Conservation (phyloP, 2,797 vertebrate genomes). For the Enteromius unitaeniatus region DNA sequence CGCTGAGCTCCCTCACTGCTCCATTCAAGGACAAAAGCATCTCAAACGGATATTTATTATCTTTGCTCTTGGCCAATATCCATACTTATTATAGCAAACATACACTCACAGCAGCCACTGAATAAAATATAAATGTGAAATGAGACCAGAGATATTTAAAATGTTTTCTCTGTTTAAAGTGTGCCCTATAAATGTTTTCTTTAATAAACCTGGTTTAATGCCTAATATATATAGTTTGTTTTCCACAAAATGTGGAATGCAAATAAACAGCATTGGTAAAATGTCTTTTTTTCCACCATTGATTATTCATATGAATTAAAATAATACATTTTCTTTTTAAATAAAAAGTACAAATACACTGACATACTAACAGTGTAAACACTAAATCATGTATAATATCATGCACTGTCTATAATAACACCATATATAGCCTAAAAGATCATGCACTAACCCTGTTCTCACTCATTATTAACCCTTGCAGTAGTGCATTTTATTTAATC, state of each 20-base stretch:
- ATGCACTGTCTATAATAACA: not conserved
- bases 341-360: not conserved
- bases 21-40: constrained; percentile 85
- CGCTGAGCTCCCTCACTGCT: constrained; percentile 72
- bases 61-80: constrained; percentile 84
- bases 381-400: not conserved
- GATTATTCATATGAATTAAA: not conserved
- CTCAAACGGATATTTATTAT: constrained; percentile 83
- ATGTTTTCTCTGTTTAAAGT: constrained; percentile 25
- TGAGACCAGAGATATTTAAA: constrained; percentile 44
- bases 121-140: constrained; percentile 75
- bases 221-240: too few relatives aligned
- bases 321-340: not conserved
- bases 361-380: not conserved
- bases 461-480: not conserved
- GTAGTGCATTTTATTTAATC: not conserved
- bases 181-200: not conserved
- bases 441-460: not conserved
- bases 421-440: not conserved
- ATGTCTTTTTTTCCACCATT: too few relatives aligned
- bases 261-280: not conserved
- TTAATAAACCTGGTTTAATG: not conserved
- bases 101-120: constrained; percentile 64
- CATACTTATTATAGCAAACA: constrained; percentile 79
- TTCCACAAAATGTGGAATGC: not conserved